Base-by-base conservation (phyloP, 2,113 vertebrate genomes). In the Melospiza georgiana region DNA sequence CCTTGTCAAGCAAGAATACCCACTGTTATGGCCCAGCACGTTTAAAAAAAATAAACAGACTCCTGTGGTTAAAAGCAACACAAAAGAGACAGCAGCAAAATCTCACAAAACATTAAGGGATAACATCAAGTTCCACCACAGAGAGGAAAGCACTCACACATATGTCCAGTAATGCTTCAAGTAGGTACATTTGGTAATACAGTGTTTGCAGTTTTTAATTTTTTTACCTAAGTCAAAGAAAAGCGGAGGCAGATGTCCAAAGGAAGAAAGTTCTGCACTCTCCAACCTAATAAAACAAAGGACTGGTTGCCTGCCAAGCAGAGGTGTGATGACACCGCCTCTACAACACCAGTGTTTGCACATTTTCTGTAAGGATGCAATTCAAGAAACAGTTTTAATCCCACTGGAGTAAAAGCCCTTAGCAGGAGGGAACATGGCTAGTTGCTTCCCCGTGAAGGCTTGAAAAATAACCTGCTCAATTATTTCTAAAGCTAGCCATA, bases 211-310 rank as follows among this genome's bases (percentile, higher is more conserved):
- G 49, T 1, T 87, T 75, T 89, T 19, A 13, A 23, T 39, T 63
- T 46, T 80, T 86, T 67, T 80, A 65, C 76, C 30, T 16, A 72
- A 92, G 67, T 21, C 44, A 87, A 81, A 78, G 65, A 39, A 90
- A 78, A 82, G 77, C 23, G 0, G 52, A 90, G 88, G 57, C 66
- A 78, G 86, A 68, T 68, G 74, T 90, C 93, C 83, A 81, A 76
- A 83, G 58, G 89, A 93, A 84, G 78, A 93, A 74, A 78, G 57
- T 61, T 95, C 80, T 84, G 81, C 73, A 63, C 10, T 55, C 30
- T 77, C 61, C 82, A 46, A 46, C 93, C 55, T 30, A 89, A 74
- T 43, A 87, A 44, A 86, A 91, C 63, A 87, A 96, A 96, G 92
- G 76, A n/a, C 73, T 72, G 61, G 69, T 87, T 4, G 15, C 54